Conservation (phyloP, 2,797 vertebrate genomes). For the Tenualosa thibaudeaui region DNA sequence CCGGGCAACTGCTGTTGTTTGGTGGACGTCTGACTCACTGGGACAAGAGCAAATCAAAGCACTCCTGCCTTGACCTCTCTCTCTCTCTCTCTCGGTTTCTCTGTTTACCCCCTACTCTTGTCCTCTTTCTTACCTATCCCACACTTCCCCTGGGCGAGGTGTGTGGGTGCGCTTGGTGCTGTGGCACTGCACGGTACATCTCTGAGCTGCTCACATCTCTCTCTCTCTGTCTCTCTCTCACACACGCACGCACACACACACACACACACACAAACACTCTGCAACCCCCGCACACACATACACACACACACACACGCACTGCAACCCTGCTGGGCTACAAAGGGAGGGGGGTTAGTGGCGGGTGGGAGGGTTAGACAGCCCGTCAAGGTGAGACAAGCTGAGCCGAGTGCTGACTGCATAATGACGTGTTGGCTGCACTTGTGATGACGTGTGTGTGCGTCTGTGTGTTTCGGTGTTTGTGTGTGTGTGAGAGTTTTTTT, state of each 20-base stretch:
- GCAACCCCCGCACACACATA: neutral
- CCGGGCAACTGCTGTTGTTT: neutral
- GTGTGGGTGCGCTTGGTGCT: neutral
- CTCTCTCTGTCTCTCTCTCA: neutral
- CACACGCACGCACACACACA: too few relatives aligned
- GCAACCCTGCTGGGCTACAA: slow-evolving; percentile 6
- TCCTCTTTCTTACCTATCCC: neutral
- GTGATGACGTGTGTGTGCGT: neutral
- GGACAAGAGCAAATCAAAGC: slow-evolving; percentile 1
- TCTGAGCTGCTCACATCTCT: neutral
- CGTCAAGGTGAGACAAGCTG: neutral
- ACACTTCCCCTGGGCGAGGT: too few relatives aligned
- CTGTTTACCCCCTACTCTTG: neutral
- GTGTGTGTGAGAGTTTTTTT: neutral
- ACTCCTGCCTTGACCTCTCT: neutral
- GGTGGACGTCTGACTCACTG: slow-evolving; percentile 11
- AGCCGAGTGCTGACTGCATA: neutral
- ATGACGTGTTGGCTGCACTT: neutral
- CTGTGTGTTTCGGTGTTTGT: neutral
- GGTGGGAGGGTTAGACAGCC: neutral
- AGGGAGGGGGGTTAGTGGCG: neutral
- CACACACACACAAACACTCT: too few relatives aligned
- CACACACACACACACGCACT: neutral
- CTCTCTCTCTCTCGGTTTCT: neutral
- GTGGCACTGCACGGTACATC: neutral